These are phyloP conservation scores for Amiota communis DNA, from an alignment of 2,888 invertebrate species.

Conservation along the genomic window DNA sequence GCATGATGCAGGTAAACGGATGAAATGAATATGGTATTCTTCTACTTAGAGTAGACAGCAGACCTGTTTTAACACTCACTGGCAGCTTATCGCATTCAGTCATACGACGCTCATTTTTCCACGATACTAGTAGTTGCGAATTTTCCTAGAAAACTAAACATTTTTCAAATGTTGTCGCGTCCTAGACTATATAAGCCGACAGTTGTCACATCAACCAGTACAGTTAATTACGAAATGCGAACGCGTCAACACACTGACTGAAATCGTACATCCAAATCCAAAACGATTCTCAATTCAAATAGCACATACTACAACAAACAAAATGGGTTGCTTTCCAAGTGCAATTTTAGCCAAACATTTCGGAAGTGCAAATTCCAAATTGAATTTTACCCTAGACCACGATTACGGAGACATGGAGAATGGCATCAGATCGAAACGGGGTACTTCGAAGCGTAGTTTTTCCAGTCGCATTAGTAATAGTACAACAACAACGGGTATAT, in stretches of 20 bases:
- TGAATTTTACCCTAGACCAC: slow-evolving; percentile 34
- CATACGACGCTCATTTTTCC: no score
- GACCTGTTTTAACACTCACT: no score
- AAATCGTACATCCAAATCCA: no score
- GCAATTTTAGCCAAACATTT: slow-evolving; percentile 32
- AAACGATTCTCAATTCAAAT: no score
- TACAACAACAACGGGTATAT: slow-evolving; percentile 39
- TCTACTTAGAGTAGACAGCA: no score
- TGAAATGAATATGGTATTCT: no score
- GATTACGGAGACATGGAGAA: slow-evolving; percentile 7
- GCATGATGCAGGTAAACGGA: no score
- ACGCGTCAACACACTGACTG: neutral
- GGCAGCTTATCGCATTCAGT: no score
- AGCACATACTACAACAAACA: neutral
- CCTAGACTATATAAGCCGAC: no score
- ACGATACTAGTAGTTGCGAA: no score
- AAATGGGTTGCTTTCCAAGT: slow-evolving; percentile 65
- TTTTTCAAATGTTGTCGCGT: no score
- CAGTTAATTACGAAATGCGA: slow-evolving; percentile 41
- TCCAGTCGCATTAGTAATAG: slow-evolving; percentile 48
- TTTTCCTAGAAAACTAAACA: no score
- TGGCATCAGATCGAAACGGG: slow-evolving; percentile 18
- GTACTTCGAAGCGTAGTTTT: slow-evolving; percentile 37
- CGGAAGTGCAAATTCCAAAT: slow-evolving; percentile 36
- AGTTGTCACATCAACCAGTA: neutral